These are phyloP conservation scores for Hormaphis cornu DNA, from an alignment of 1,140 invertebrate genomes.

Conservation along the genomic window DNA sequence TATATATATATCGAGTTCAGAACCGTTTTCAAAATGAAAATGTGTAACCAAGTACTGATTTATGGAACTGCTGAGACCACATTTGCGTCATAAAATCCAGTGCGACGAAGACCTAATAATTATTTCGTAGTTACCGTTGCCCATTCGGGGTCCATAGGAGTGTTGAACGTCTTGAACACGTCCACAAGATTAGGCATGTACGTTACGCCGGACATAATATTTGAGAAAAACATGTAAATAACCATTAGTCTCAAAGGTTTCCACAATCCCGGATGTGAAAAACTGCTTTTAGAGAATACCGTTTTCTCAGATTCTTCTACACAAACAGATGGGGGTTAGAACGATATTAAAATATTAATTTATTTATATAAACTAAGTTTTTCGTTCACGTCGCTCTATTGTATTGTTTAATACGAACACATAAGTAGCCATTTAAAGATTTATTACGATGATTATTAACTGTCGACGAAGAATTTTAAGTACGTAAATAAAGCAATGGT, in stretches of 20 bases:
- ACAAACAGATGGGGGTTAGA: too few species aligned
- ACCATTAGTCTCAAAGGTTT: constrained; percentile 7
- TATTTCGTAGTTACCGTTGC: neutral
- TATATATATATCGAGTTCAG: too few species aligned
- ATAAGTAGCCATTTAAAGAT: too few species aligned
- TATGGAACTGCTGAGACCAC: neutral
- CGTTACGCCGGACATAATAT: neutral
- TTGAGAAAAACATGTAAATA: neutral
- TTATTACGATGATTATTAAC: too few species aligned
- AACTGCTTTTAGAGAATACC: neutral
- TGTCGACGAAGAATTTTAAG: too few species aligned
- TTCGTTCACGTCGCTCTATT: neutral
- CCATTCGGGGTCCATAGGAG: neutral
- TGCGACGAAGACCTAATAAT: neutral
- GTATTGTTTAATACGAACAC: too few species aligned
- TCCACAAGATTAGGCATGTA: neutral
- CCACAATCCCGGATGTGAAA: neutral
- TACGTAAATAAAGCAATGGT: too few species aligned
- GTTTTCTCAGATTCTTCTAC: neutral
- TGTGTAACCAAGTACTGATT: too few species aligned
- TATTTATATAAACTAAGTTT: too few species aligned
- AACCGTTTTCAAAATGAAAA: too few species aligned
- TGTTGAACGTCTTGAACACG: neutral
- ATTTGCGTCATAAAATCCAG: neutral
- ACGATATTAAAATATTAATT: too few species aligned